Conservation (phyloP, 2,797 vertebrate genomes). For the Hapalemur alaotrensis region DNA sequence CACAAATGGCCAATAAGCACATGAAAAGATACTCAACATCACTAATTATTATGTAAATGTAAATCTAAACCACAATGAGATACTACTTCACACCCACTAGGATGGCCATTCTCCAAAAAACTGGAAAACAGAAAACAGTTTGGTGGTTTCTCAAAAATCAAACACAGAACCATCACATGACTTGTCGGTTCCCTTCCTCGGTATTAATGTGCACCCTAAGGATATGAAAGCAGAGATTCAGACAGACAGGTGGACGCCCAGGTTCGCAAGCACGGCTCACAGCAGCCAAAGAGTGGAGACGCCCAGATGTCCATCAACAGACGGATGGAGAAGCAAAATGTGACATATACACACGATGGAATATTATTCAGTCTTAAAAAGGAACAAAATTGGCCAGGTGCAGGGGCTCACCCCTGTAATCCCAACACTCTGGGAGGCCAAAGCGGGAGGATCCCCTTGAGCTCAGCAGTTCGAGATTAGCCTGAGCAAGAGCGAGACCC, state of each 20-base stretch:
- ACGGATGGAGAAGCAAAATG: fast-evolving
- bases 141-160: neutral
- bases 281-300: neutral
- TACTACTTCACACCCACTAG: neutral
- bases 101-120: neutral
- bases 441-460: neutral
- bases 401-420: neutral
- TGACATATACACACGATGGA: fast-evolving
- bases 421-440: neutral
- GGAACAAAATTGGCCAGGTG: neutral
- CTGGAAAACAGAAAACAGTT: neutral
- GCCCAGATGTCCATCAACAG: neutral
- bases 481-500: neutral
- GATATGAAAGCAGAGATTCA: neutral
- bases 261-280: neutral
- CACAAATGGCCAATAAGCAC: no score
- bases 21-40: neutral
- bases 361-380: neutral
- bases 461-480: neutral
- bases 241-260: neutral
- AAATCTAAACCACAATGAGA: neutral
- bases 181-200: neutral
- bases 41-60: neutral
- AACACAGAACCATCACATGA: neutral
- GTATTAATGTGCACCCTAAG: neutral